Conservation (phyloP, 2,113 vertebrate genomes). For the Sphaerodactylus townsendi region DNA sequence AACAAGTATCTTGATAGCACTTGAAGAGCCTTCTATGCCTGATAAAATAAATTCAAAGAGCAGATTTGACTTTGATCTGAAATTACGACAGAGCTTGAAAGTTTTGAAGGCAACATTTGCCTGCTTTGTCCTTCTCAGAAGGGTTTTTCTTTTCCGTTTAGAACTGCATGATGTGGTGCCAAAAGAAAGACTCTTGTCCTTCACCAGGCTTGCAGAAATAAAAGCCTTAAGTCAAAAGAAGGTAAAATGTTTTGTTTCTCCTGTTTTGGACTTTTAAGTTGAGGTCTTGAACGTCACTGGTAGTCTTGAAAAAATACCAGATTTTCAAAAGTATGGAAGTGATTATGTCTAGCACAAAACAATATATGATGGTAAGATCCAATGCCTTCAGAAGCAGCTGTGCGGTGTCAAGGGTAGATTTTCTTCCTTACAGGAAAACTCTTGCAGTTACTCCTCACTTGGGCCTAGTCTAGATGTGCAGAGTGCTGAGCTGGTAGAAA, state of each 20-base stretch:
- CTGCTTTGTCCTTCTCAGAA: conserved; percentile 36
- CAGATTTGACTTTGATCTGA: conserved; percentile 4
- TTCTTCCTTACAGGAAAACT: too few species aligned
- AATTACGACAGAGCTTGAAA: conserved; percentile 8
- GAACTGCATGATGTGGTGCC: conserved; percentile 30
- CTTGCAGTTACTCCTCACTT: too few species aligned
- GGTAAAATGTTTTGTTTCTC: neutral
- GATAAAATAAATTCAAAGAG: conserved; percentile 59
- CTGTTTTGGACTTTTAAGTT: neutral
- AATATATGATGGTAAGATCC: neutral
- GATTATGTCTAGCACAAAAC: rapidly evolving
- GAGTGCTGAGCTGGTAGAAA: too few species aligned
- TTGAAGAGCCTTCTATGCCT: conserved; percentile 46
- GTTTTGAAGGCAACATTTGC: neutral
- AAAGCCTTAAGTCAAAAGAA: neutral
- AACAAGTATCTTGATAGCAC: conserved; percentile 54
- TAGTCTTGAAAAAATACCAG: neutral
- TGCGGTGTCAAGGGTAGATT: too few species aligned
- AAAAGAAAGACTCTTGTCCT: conserved; percentile 25
- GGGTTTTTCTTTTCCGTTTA: conserved; percentile 17
- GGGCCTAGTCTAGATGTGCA: too few species aligned
- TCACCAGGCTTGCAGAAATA: neutral
- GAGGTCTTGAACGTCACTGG: neutral
- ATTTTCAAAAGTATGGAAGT: neutral
- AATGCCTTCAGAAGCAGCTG: too few species aligned